Evolutionary conservation across 2,113 vertebrate species (phyloP), one percentile per base, ranked within the genome.

Genomic region (Columba janthina): DNA sequence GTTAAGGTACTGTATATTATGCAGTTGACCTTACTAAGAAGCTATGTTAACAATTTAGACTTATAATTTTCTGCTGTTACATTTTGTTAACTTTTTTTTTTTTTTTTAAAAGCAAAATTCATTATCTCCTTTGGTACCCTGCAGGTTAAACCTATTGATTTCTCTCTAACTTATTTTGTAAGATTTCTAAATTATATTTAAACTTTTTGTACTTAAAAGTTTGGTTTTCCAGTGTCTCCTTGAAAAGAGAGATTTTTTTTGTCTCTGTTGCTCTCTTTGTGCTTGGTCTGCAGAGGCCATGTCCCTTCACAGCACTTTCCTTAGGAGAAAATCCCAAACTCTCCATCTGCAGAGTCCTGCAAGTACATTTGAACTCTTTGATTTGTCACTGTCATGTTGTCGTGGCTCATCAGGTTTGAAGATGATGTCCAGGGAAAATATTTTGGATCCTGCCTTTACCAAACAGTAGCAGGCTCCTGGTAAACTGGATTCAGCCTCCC

Each of bases 1-100:
- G 96, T 98, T 95, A 97, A 96, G 91, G 92, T 96, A 72, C 92
- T 67, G 28, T 96, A 61, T 92, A 96, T 96, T 96, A 92, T 94
- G 91, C 97, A 85, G 85, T 81, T 96, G 98, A 97, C 97, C 97
- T 98, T 96, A 88, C 94, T 97, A 98, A 97, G 96, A 93, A 95
- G 88, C 94, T 96, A 92, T 53, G 94, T 92, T 97, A 97, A 97
- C 95, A 92, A 97, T 97, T 97, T 96, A 96, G 94, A 96, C 97
- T 96, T 97, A 85, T 94, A 97, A 98, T 98, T 98, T 98, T 97
- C 94, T 96, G 81, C 57, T 32, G 29, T 90, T 48, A 25, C 91
- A 93, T 97, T 97, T 93, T 90, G 91, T 90, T 96, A 96, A 93
- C 87, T 96, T 80, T 85, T 79, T 90, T 73, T 29, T 18, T 38